Percentiles rank a stretch among this genome's conserved stretches.
Evolutionary conservation across 1,140 invertebrate species (phyloP).

Genomic region (Nomia melanderi): DNA sequence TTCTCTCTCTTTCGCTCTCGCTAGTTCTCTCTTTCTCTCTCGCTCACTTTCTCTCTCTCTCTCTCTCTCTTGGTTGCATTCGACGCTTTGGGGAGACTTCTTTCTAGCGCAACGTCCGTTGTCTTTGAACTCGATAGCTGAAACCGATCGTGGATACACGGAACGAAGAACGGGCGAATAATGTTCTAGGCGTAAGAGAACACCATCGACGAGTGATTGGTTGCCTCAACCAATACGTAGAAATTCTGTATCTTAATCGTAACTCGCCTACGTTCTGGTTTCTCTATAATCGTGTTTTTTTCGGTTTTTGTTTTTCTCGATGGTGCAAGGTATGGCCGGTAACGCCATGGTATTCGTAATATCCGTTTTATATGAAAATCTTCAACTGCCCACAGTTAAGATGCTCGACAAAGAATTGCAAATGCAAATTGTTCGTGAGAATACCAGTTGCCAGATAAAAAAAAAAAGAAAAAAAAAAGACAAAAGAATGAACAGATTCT

Average conservation of each 20-base stretch:
- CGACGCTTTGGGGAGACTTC: neutral
- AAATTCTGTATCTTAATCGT: constrained; percentile 60
- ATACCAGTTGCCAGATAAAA: constrained; percentile 67
- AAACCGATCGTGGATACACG: constrained; percentile 28
- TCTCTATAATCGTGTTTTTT: constrained; percentile 41
- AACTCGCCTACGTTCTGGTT: constrained; percentile 39
- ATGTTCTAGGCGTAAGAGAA: constrained; percentile 26
- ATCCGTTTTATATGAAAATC: neutral
- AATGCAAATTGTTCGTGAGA: constrained; percentile 54
- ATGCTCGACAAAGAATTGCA: constrained; percentile 51
- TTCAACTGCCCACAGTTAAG: constrained; percentile 54
- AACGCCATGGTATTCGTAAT: neutral
- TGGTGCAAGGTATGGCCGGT: constrained; percentile 39
- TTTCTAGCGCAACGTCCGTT: constrained; percentile 6
- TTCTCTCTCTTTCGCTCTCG: neutral
- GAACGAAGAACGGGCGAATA: constrained; percentile 18
- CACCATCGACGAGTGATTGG: constrained; percentile 36
- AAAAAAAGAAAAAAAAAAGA: too few species aligned
- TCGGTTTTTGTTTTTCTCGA: constrained; percentile 30
- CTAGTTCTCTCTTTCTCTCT: too few species aligned
- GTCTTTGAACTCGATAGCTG: constrained; percentile 36
- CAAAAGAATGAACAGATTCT: constrained; percentile 50
- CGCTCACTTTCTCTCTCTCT: neutral
- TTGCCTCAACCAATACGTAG: constrained; percentile 61
- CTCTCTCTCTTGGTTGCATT: constrained; percentile 4